phyloP scores from a whole-genome alignment of 2,797 vertebrate genomes.

The Sebastes jordani region DNA sequence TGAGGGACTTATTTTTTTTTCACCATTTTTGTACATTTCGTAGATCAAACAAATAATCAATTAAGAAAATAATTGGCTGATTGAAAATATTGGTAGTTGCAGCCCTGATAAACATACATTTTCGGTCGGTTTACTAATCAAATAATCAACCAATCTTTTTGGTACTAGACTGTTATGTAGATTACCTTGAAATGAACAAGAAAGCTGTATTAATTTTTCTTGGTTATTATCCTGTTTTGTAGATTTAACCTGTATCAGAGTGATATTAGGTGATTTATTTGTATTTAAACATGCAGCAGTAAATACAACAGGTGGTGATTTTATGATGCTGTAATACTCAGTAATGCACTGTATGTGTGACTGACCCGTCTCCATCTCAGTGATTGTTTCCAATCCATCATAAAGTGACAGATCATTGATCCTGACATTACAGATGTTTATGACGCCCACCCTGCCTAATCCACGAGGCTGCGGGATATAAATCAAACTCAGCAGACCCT shows the following conservation, averaged over 20 bases:
- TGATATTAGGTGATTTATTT: neutral
- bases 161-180: neutral
- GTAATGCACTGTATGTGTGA: neutral
- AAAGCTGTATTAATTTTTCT: neutral
- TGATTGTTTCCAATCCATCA: slow-evolving; percentile 2
- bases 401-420: slow-evolving; percentile 20
- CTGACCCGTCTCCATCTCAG: neutral
- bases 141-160: neutral
- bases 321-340: neutral
- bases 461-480: slow-evolving; percentile 1
- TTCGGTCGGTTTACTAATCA: neutral
- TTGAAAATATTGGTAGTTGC: neutral
- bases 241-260: neutral
- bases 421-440: slow-evolving; percentile 6
- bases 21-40: neutral
- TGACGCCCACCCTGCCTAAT: slow-evolving; percentile 4
- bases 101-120: neutral
- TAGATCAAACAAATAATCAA: neutral
- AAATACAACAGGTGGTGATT: neutral
- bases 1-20: too few relatives aligned
- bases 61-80: neutral
- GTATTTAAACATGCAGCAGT: neutral
- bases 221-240: neutral
- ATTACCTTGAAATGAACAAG: neutral
- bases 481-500: slow-evolving; percentile 45